phyloP scores from a whole-genome alignment of 2,113 vertebrate genomes.

The Cariama cristata region DNA sequence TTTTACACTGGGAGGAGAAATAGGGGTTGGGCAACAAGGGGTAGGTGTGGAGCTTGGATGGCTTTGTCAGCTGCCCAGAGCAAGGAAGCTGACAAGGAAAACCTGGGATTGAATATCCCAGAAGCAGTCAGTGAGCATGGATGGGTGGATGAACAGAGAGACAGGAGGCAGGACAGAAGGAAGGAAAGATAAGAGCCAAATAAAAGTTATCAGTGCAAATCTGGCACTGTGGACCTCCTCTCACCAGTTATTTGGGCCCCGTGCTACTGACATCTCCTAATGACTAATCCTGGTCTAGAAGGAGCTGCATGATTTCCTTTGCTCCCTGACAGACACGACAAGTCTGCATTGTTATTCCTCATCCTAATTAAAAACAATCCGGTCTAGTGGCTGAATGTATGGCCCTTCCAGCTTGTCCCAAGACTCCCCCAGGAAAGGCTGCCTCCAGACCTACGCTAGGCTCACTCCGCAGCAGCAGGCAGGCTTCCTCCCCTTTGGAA shows the following conservation, averaged over 20 bases:
- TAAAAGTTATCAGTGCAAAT: neutral
- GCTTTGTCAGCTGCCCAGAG: neutral
- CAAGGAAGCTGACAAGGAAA: neutral
- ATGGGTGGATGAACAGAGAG: neutral
- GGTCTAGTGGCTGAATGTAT: neutral
- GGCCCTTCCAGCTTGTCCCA: neutral
- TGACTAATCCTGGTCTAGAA: neutral
- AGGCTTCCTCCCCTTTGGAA: neutral
- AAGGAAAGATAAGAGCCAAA: neutral
- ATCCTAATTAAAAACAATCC: neutral
- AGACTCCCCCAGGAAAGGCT: neutral
- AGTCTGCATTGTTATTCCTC: neutral
- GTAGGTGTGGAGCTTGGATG: neutral
- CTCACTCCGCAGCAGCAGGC: accelerated
- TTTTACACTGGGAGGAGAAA: neutral
- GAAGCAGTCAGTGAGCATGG: neutral
- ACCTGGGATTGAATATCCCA: neutral
- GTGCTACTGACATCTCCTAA: neutral
- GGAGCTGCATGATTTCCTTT: neutral
- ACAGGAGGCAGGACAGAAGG: neutral
- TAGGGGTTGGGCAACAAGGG: too few species aligned
- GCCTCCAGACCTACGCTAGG: neutral
- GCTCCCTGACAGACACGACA: neutral
- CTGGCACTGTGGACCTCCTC: neutral
- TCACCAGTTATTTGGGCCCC: neutral